Conservation (phyloP, 1,140 invertebrate genomes). For the Neuroterus valhalla region DNA sequence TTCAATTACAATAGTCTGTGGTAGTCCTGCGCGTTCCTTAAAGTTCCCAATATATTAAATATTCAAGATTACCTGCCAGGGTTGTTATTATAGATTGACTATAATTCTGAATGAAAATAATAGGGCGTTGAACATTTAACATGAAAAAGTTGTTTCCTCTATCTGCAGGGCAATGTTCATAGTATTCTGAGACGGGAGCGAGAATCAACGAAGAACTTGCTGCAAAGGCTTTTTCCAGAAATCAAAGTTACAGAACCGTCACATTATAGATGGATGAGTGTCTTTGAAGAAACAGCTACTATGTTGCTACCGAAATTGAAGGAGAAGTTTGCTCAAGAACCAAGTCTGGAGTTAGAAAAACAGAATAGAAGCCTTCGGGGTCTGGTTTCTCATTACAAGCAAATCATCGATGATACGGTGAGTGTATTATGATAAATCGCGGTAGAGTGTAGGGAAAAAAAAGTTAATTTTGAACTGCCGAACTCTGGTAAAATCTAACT, state of each 20-base stretch:
- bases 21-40: no score
- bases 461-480: background rate
- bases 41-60: no score
- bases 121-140: no score
- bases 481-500: no score
- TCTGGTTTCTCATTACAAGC: slow-evolving; percentile 83
- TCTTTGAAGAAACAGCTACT: slow-evolving; percentile 74
- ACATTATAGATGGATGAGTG: slow-evolving; percentile 75
- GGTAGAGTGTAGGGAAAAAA: background rate
- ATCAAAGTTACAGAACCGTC: slow-evolving; percentile 72
- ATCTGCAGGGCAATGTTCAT: slow-evolving; percentile 72
- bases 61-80: no score
- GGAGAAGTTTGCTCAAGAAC: slow-evolving; percentile 39
- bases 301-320: slow-evolving; percentile 53
- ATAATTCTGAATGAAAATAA: no score
- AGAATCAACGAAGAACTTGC: slow-evolving; percentile 75
- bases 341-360: slow-evolving; percentile 70
- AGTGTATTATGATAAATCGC: slow-evolving; percentile 54
- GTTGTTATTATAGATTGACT: no score
- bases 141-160: slow-evolving; percentile 35
- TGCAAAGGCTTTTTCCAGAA: slow-evolving; percentile 79
- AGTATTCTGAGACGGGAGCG: slow-evolving; percentile 76
- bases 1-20: no score
- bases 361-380: slow-evolving; percentile 79
- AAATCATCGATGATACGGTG: slow-evolving; percentile 85